Evolutionary conservation across 2,888 invertebrate species (phyloP), one percentile per base, ranked within the genome.

Genomic region (Lamproptera curius): DNA sequence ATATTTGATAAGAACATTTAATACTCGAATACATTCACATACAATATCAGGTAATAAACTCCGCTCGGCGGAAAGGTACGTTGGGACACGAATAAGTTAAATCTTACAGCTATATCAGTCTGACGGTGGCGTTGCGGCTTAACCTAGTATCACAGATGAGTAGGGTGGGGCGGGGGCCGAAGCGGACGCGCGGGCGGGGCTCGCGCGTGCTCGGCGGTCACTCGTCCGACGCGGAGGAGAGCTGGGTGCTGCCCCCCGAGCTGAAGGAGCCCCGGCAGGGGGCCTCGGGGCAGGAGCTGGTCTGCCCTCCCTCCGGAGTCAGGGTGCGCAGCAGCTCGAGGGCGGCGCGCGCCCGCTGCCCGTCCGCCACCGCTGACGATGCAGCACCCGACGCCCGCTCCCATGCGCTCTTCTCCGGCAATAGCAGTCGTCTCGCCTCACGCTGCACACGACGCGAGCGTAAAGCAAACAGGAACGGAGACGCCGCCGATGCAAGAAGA

Each of bases 401-500:
- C 79, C 74, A 90, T 70, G 89, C 89, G 73, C 57, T 81, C 67
- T 84, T 82, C 70, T 80, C 71, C 35, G 84, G 83, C 51, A 82
- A 57, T 64, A 83, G 62, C 55, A 83, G 51, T 44, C 82, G 70
- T 14, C 82, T 68, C 48, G 81, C 82, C 51, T 85, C 85, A n/a
- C 84, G 70, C 58, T 84, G 84, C 55, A 93, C 91, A 16, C 93
- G 88, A 11, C 92, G 89, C 53, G 93, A 93, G 2, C 95, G 89
- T 75, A 94, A 91, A 26, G 94, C 94, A 72, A 95, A 95, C 40
- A 95, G 85, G 65, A 94, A 89, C 13, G 95, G 95, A 39, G 93
- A 94, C 15, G 91, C 87, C 41, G 92, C 92, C 28, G 90, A 85
- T 38, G 91, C 88, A 33, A 91, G 87, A 46, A 94, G 76, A 48